These are phyloP conservation scores for Rhabdornis inornatus DNA, from an alignment of 2,113 vertebrate species.

Conservation along the genomic window DNA sequence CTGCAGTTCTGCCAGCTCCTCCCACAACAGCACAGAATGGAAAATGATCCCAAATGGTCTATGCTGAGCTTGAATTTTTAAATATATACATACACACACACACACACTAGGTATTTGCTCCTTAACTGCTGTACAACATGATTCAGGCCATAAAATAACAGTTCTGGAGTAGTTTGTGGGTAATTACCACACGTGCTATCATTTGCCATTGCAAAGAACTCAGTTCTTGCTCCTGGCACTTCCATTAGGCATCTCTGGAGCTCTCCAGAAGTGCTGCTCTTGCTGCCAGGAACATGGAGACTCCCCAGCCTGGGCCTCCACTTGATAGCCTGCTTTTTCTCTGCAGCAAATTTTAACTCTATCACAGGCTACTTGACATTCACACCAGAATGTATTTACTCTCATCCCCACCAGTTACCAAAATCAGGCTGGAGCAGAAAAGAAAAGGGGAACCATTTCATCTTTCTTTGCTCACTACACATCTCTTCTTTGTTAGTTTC, in stretches of 20 bases:
- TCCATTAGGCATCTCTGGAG: neutral
- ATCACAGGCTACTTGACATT: neutral
- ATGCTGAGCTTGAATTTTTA: slow-evolving; percentile 18
- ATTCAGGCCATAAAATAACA: neutral
- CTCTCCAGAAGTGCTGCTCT: neutral
- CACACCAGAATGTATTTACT: neutral
- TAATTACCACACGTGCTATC: neutral
- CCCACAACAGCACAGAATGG: slow-evolving; percentile 63
- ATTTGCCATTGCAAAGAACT: neutral
- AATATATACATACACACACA: neutral
- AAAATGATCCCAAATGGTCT: slow-evolving; percentile 46
- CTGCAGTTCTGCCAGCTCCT: slow-evolving; percentile 52
- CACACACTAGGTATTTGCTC: neutral
- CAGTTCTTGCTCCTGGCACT: neutral
- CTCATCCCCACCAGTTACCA: neutral
- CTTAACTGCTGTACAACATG: neutral
- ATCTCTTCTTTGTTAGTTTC: neutral
- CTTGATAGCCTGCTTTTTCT: neutral
- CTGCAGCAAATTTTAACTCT: neutral
- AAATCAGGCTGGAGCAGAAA: neutral
- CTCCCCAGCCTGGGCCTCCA: neutral
- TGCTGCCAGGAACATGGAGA: fast-evolving
- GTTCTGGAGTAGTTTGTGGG: neutral
- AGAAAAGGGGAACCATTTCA: neutral
- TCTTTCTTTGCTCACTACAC: neutral